Base-by-base conservation (phyloP, 2,888 invertebrate genomes). In the Lamproptera curius region DNA sequence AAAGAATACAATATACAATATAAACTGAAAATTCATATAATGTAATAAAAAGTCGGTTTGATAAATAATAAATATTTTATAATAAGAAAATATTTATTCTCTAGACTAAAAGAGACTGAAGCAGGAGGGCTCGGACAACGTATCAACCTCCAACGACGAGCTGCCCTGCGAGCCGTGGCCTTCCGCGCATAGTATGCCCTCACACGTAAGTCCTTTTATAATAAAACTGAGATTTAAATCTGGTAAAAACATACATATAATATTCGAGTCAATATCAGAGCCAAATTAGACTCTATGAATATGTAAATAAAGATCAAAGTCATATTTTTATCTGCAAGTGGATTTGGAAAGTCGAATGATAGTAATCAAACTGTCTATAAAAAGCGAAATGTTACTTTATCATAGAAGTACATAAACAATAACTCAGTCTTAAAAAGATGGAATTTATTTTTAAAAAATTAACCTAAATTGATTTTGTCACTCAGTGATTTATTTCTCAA, bases 71-170 rank as follows among this genome's bases (percentile, higher is more conserved):
- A n/a, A n/a, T n/a, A n/a, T n/a, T n/a, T n/a, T n/a, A n/a, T n/a
- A 2, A n/a, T 33, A 33, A n/a, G 6, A 33, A n/a, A 2, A 11
- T 11, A 33, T 26, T 2, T 26, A 14, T 5, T 20, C 6, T 20
- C 20, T 20, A 83, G 87, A 58, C 62, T 85, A 54, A 84, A 85
- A 56, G 85, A 87, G 38, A 88, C 62, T 85, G 54, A 84, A 85
- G 56, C 85, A 87, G 38, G 88, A 88, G 51, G 88, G 78, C 1
- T 87, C 86, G 0, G 88, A 88, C 63, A 88, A 88, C 70, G 84
- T 88, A 58, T 88, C 88, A 35, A 88, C 88, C 34, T 88, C 88
- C 0, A 87, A 87, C 65, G 88, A 88, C 66, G 88, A 88, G 66
- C 67, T 85, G 33, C 70, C 76, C 2, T 57, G 65, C 9, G 79